phyloP scores from a whole-genome alignment of 2,797 vertebrate species.

The Sebastes kiyomatsui region DNA sequence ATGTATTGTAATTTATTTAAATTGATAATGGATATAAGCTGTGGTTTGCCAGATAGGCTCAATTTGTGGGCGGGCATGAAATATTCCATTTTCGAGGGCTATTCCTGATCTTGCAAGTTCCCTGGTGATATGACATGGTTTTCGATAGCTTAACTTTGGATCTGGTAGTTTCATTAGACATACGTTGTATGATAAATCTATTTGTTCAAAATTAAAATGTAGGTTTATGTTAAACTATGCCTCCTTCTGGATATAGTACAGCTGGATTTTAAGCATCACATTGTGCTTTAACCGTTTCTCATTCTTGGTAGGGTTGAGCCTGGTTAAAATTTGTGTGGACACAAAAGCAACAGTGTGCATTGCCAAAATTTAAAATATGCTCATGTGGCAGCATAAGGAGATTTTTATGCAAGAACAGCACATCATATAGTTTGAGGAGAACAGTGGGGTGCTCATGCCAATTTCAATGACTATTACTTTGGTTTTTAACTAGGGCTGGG shows the following conservation, averaged over 20 bases:
- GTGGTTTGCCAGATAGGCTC: background rate
- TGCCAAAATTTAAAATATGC: background rate
- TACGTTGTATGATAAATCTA: background rate
- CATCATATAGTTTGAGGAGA: background rate
- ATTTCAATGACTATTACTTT: too few species aligned
- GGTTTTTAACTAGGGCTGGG: too few species aligned
- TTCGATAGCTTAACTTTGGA: background rate
- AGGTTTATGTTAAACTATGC: too few species aligned
- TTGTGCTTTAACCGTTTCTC: background rate
- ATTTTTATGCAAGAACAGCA: background rate
- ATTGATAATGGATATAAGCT: background rate
- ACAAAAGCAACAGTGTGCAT: background rate
- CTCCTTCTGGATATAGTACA: too few species aligned
- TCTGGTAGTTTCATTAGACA: background rate
- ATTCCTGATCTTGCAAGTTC: too few species aligned
- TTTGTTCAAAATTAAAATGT: background rate
- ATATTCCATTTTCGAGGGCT: background rate
- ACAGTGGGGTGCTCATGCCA: background rate
- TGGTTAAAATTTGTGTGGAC: background rate
- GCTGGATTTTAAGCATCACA: background rate
- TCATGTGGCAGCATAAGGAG: conserved; percentile 6
- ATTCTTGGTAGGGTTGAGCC: background rate
- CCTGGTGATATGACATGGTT: background rate
- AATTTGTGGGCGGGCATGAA: background rate
- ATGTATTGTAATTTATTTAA: background rate